A percentile compares a stretch with the other conserved stretches of the same genome.
Evolutionary conservation across 2,113 vertebrate species (phyloP).

Genomic region (Pongo abelii): DNA sequence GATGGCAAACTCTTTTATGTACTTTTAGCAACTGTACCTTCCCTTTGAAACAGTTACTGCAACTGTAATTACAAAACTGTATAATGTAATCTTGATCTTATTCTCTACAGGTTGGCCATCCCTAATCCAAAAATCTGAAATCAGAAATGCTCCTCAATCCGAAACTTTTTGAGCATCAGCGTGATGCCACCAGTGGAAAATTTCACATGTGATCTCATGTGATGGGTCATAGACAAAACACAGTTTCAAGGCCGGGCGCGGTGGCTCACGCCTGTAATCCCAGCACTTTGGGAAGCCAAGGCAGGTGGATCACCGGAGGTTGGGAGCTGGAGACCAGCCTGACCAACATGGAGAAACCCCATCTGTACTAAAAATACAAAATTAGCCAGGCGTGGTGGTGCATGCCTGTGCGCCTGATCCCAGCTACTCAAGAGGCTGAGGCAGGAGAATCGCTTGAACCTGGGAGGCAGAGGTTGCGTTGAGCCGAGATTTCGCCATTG

Average conservation of each 20-base stretch:
- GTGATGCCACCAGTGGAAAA: neutral
- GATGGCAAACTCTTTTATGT: neutral
- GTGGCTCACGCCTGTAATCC: no score
- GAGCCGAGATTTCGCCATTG: no score
- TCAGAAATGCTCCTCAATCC: neutral
- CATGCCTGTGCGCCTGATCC: no score
- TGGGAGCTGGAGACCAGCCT: no score
- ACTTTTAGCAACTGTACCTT: neutral
- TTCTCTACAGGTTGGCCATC: neutral
- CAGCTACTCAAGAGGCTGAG: no score
- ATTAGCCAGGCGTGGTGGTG: no score
- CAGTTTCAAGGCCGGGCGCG: neutral
- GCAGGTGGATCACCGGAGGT: no score
- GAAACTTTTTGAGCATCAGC: neutral
- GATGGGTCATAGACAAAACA: neutral
- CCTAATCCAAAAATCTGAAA: neutral
- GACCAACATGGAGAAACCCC: no score
- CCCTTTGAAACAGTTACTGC: neutral
- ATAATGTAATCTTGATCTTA: neutral
- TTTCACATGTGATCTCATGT: neutral
- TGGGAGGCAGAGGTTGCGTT: no score
- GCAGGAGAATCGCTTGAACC: no score
- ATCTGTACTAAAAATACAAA: no score
- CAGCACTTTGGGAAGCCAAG: no score
- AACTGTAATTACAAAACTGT: neutral